Evolutionary conservation across 2,113 vertebrate species (phyloP).

Genomic region (Coryphaenoides rupestris): DNA sequence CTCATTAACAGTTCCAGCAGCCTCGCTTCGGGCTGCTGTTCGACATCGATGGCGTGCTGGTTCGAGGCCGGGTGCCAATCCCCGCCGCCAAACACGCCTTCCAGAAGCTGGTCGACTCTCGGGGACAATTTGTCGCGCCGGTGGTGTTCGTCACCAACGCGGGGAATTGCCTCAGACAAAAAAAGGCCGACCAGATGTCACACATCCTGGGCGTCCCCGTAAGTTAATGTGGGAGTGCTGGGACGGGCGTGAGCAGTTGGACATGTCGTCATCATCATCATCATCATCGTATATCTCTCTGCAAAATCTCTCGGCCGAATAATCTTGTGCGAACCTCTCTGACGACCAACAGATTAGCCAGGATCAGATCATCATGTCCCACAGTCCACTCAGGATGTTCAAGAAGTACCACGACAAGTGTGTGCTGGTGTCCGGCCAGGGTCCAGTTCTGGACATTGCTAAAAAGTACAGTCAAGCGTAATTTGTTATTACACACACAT

Average conservation of each 20-base stretch:
- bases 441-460: slow-evolving; percentile 86
- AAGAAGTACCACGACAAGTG: slow-evolving; percentile 85
- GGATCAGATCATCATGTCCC: slow-evolving; percentile 89
- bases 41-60: slow-evolving; percentile 87
- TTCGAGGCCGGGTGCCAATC: slow-evolving; percentile 83
- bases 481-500: slow-evolving; percentile 6
- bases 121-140: slow-evolving; percentile 83
- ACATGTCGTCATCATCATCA: no score
- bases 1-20: slow-evolving; percentile 52
- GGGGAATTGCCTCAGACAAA: slow-evolving; percentile 85
- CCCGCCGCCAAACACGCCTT: slow-evolving; percentile 83
- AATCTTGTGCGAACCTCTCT: slow-evolving; percentile 10
- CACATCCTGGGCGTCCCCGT: slow-evolving; percentile 84
- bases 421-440: slow-evolving; percentile 89
- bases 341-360: slow-evolving; percentile 75
- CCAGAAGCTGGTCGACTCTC: slow-evolving; percentile 79
- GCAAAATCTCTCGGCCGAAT: no score
- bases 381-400: slow-evolving; percentile 89
- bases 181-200: slow-evolving; percentile 86
- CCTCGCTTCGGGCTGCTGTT: slow-evolving; percentile 84
- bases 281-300: no score
- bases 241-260: no score
- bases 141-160: slow-evolving; percentile 93
- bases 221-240: slow-evolving; percentile 49
- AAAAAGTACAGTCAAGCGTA: slow-evolving; percentile 76